These are phyloP conservation scores for Brachionus rotundiformis DNA, from an alignment of 1,140 invertebrate species.

Conservation along the genomic window DNA sequence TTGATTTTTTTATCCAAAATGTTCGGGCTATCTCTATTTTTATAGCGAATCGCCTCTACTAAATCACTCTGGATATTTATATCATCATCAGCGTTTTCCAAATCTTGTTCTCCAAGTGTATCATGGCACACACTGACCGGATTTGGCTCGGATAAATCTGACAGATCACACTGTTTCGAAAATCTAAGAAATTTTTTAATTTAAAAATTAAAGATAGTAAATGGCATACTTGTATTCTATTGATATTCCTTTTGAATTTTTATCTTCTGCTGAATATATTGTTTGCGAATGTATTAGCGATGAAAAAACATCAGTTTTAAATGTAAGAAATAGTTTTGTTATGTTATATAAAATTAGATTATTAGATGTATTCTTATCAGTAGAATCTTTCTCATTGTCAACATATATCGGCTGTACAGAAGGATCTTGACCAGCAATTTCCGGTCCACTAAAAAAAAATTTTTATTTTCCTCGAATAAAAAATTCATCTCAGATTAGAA, in stretches of 20 bases:
- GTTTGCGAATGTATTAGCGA: background rate
- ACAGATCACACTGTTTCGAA: background rate
- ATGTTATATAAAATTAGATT: background rate
- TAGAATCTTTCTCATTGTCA: background rate
- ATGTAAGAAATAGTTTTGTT: conserved; percentile 10
- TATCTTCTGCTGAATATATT: background rate
- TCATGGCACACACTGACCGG: background rate
- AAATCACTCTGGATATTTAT: background rate
- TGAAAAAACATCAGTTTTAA: conserved; percentile 23
- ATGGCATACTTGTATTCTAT: conserved; percentile 42
- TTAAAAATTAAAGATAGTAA: no score
- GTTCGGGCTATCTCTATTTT: background rate
- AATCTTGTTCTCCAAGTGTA: background rate
- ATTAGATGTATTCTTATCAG: background rate
- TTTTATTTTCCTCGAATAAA: no score
- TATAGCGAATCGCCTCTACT: background rate
- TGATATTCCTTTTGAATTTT: background rate
- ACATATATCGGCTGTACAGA: background rate
- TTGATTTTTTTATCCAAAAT: background rate
- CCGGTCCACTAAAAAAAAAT: background rate
- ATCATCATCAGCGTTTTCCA: background rate
- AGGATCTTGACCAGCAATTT: background rate
- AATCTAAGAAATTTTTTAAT: background rate
- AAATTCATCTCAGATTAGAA: no score
- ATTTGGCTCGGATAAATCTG: background rate